Evolutionary conservation across 2,113 vertebrate species (phyloP).

Genomic region (Tichodroma muraria): DNA sequence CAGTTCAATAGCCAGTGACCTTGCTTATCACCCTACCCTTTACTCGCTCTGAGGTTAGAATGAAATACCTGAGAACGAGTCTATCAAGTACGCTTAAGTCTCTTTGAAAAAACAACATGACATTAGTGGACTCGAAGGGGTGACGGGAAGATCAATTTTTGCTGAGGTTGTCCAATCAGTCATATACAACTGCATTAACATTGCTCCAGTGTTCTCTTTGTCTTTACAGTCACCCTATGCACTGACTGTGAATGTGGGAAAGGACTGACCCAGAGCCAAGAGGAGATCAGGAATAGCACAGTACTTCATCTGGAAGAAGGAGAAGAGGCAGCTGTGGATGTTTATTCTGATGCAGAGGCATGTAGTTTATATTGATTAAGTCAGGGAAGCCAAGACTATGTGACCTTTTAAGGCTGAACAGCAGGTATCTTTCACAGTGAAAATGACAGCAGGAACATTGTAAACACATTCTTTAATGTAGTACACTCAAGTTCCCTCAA

Average conservation of each 20-base stretch:
- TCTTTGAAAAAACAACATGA: slow-evolving; percentile 68
- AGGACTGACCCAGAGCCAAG: slow-evolving; percentile 6
- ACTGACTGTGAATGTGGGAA: slow-evolving; percentile 46
- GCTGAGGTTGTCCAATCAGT: slow-evolving; percentile 68
- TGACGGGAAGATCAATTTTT: slow-evolving; percentile 82
- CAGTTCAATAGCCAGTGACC: slow-evolving; percentile 78
- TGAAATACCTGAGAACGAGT: slow-evolving; percentile 77
- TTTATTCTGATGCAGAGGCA: slow-evolving; percentile 52
- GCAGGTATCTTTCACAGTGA: neutral
- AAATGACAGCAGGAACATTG: neutral
- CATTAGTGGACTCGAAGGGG: slow-evolving; percentile 54
- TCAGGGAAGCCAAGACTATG: slow-evolving; percentile 24
- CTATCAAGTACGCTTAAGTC: slow-evolving; percentile 74
- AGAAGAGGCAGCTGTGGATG: neutral
- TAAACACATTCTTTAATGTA: neutral
- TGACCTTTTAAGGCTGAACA: slow-evolving; percentile 57
- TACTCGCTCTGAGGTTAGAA: slow-evolving; percentile 60
- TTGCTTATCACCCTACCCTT: slow-evolving; percentile 71
- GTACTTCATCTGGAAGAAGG: neutral
- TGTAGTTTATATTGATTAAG: slow-evolving; percentile 58
- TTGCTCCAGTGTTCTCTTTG: slow-evolving; percentile 46
- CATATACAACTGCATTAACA: slow-evolving; percentile 51
- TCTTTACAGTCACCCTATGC: slow-evolving; percentile 27
- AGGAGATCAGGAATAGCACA: slow-evolving; percentile 10
- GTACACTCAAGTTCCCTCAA: neutral